Evolutionary conservation across 1,140 invertebrate genomes (phyloP).

Genomic region (Berghia stephanieae): DNA sequence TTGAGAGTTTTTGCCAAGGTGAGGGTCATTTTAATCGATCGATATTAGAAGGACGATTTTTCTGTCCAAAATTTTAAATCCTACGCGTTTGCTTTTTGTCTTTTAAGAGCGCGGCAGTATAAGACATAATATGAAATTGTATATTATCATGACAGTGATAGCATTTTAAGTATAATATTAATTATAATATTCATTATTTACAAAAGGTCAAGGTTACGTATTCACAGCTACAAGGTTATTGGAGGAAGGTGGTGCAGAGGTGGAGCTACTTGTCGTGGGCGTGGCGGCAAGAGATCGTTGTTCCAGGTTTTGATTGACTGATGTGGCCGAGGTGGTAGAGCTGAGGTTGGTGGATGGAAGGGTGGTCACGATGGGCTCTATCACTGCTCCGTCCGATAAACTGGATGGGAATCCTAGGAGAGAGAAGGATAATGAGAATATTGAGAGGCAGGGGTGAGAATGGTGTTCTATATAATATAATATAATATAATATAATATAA

Average conservation of each 20-base stretch:
- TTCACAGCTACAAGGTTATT: constrained; percentile 33
- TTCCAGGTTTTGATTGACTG: constrained; percentile 34
- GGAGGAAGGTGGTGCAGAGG: constrained; percentile 29
- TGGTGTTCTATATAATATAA: not conserved
- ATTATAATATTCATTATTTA: constrained; percentile 11
- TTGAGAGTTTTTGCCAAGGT: too few species aligned
- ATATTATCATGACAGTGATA: constrained; percentile 5
- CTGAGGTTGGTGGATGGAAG: constrained; percentile 32
- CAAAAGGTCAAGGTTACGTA: constrained; percentile 24
- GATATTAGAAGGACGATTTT: too few species aligned
- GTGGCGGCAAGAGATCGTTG: constrained; percentile 29
- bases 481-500: not conserved
- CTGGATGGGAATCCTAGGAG: not conserved
- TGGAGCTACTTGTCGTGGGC: constrained; percentile 20
- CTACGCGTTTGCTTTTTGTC: too few species aligned
- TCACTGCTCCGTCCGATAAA: constrained; percentile 40
- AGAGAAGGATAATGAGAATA: not conserved
- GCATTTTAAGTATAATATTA: not conserved
- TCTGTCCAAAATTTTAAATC: too few species aligned
- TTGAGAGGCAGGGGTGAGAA: not conserved
- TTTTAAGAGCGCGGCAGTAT: too few species aligned
- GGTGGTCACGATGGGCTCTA: constrained; percentile 41
- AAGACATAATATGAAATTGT: too few species aligned
- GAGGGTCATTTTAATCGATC: too few species aligned
- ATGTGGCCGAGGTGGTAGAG: constrained; percentile 26